Evolutionary conservation across 2,797 vertebrate species (phyloP).

Genomic region (Manis crassicaudata): DNA sequence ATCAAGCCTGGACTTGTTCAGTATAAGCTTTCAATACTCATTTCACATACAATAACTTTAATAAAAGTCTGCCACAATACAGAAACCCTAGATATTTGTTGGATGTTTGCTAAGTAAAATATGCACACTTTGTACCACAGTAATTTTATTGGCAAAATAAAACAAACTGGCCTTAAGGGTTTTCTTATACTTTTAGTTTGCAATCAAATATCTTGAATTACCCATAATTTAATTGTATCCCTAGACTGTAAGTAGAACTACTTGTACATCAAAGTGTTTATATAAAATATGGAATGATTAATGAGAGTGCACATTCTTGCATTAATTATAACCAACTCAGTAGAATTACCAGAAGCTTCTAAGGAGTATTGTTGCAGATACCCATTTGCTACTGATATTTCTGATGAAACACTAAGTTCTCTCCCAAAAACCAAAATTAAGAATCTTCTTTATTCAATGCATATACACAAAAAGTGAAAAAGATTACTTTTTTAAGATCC

Average conservation of each 20-base stretch:
- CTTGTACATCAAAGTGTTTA: neutral
- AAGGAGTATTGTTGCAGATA: neutral
- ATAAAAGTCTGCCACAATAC: neutral
- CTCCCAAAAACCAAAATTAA: neutral
- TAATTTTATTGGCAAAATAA: conserved; percentile 36
- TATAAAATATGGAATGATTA: neutral
- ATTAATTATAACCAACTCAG: neutral
- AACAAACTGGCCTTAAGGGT: neutral
- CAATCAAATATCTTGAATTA: neutral
- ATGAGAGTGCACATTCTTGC: neutral
- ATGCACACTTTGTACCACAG: neutral
- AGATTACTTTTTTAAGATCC: neutral
- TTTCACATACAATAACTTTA: neutral
- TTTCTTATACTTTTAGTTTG: neutral
- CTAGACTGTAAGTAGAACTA: neutral
- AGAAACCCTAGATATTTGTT: neutral
- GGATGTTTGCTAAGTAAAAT: conserved; percentile 1
- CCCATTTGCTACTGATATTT: neutral
- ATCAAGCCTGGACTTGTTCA: neutral
- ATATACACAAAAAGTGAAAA: neutral
- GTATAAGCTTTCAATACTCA: neutral
- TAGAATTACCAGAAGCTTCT: neutral
- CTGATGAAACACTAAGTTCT: conserved; percentile 20
- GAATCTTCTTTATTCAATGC: neutral
- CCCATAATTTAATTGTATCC: neutral